Evolutionary conservation across 2,888 invertebrate species (phyloP).

Genomic region (Drosophila peninsularis): DNA sequence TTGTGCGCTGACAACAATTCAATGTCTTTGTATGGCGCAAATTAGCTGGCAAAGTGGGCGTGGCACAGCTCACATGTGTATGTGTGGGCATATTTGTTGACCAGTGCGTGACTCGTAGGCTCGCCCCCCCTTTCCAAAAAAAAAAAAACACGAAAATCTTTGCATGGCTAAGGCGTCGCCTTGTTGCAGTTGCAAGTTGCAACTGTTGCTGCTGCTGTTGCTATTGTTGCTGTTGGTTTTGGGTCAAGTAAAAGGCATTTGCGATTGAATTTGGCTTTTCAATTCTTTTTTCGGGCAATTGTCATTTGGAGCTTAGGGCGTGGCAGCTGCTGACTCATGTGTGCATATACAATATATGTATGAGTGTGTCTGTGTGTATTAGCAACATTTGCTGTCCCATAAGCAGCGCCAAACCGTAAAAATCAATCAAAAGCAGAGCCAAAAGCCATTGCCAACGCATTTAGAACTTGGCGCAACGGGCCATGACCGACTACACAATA

Average conservation of each 20-base stretch:
- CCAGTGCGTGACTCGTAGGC: slow-evolving; percentile 74
- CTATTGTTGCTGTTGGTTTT: slow-evolving; percentile 52
- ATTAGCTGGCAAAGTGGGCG: slow-evolving; percentile 46
- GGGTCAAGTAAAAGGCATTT: slow-evolving; percentile 75
- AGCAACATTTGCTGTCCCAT: slow-evolving; percentile 5
- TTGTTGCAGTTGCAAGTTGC: slow-evolving; percentile 50
- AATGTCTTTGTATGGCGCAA: slow-evolving; percentile 75
- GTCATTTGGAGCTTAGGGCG: slow-evolving; percentile 52
- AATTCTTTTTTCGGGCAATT: slow-evolving; percentile 38
- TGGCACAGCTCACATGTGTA: slow-evolving; percentile 3
- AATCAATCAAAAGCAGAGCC: slow-evolving; percentile 31
- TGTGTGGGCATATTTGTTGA: slow-evolving; percentile 50
- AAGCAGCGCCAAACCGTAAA: slow-evolving; percentile 11
- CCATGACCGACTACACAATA: background rate
- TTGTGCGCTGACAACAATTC: slow-evolving; percentile 57
- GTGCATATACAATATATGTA: background rate
- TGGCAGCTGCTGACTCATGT: slow-evolving; percentile 34
- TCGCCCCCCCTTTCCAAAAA: slow-evolving; percentile 48
- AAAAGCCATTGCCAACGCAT: slow-evolving; percentile 23
- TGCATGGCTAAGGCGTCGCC: slow-evolving; percentile 41
- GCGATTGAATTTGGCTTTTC: slow-evolving; percentile 57
- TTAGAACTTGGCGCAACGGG: slow-evolving; percentile 1
- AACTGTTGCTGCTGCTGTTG: slow-evolving; percentile 31
- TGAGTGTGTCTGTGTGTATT: background rate
- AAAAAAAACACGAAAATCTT: slow-evolving; percentile 5